These are phyloP conservation scores for Agriopis marginaria DNA, from an alignment of 2,888 invertebrate genomes.

Conservation along the genomic window DNA sequence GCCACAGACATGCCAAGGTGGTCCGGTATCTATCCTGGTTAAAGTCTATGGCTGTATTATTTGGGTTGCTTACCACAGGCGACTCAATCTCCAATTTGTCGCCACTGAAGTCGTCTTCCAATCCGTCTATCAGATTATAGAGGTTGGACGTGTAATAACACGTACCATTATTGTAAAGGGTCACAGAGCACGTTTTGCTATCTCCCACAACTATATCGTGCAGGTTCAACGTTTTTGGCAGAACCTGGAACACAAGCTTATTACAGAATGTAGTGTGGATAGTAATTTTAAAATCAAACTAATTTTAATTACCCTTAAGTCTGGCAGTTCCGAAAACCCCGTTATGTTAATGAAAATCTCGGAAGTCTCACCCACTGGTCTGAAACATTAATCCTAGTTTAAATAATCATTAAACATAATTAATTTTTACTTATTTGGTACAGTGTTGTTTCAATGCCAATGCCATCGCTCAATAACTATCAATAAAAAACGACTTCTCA, in stretches of 20 bases:
- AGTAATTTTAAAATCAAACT: background rate
- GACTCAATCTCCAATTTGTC: slow-evolving; percentile 73
- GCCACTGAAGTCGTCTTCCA: slow-evolving; percentile 71
- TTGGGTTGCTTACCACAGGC: slow-evolving; percentile 61
- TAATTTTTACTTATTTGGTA: no score
- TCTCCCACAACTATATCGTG: slow-evolving; percentile 74
- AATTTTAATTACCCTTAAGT: slow-evolving; percentile 65
- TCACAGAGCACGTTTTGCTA: slow-evolving; percentile 57
- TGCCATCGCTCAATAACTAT: no score
- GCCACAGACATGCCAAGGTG: no score
- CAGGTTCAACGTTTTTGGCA: slow-evolving; percentile 71
- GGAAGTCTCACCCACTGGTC: slow-evolving; percentile 75
- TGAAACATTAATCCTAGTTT: slow-evolving; percentile 48
- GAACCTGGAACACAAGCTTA: slow-evolving; percentile 57
- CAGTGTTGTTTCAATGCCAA: no score
- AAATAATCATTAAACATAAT: background rate
- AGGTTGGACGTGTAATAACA: slow-evolving; percentile 76
- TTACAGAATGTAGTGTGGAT: background rate
- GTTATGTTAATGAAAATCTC: slow-evolving; percentile 72
- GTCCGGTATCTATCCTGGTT: no score
- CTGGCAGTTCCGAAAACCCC: slow-evolving; percentile 78
- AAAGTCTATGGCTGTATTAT: background rate
- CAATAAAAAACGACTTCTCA: no score
- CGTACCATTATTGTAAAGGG: slow-evolving; percentile 72
- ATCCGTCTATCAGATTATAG: slow-evolving; percentile 65